Percentiles rank a stretch among this genome's conserved stretches.
Conservation (phyloP, 2,888 invertebrate species). For the Acleris emargana region DNA sequence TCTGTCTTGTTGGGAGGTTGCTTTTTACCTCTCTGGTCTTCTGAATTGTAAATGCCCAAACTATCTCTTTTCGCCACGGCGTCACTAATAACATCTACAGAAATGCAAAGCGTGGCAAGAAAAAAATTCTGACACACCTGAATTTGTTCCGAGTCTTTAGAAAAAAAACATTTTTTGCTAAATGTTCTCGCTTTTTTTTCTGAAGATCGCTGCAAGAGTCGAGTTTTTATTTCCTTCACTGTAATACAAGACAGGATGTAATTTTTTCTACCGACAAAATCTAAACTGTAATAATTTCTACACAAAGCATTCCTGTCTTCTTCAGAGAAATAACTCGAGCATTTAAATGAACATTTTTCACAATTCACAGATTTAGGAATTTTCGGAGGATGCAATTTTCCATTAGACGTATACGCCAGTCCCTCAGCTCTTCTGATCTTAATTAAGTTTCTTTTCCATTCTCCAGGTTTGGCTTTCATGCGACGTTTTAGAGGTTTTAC, state of each 20-base stretch:
- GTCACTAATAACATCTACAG: constrained; percentile 36
- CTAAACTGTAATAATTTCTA: neutral
- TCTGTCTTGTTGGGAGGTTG: constrained; percentile 36
- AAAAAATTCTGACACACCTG: constrained; percentile 40
- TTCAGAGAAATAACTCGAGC: constrained; percentile 14
- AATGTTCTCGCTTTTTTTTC: constrained; percentile 14
- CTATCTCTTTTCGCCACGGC: constrained; percentile 33
- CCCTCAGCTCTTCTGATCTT: neutral
- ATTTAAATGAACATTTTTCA: constrained; percentile 30
- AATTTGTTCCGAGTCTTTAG: constrained; percentile 21
- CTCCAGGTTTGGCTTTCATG: neutral
- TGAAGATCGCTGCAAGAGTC: constrained; percentile 10
- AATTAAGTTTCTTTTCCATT: neutral
- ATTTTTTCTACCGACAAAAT: neutral
- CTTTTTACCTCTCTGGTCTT: constrained; percentile 41
- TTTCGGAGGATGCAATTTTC: constrained; percentile 8
- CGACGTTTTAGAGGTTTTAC: neutral
- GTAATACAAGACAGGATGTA: constrained; percentile 17
- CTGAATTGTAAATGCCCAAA: constrained; percentile 25
- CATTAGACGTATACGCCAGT: constrained; percentile 15
- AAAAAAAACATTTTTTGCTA: constrained; percentile 36
- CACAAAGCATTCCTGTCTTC: constrained; percentile 4
- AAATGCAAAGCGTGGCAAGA: constrained; percentile 37
- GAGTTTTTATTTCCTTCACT: constrained; percentile 10
- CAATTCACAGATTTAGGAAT: constrained; percentile 16